A percentile compares a stretch with the other conserved stretches of the same genome.
Conservation (phyloP, 2,113 vertebrate species). For the Hyperoodon ampullatus region DNA sequence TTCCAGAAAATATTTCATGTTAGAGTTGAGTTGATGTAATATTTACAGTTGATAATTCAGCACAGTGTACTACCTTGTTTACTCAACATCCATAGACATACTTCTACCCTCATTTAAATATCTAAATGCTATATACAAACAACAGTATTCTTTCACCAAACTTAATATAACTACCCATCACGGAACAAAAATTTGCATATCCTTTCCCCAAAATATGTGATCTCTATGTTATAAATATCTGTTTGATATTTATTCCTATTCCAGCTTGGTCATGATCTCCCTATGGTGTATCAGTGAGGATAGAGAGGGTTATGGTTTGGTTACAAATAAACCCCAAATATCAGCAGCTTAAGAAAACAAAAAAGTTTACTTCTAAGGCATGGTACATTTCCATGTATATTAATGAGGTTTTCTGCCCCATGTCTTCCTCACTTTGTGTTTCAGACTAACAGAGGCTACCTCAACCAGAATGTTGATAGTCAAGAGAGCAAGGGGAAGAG, state of each 20-base stretch:
- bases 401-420: neutral
- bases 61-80: neutral
- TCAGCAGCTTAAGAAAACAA: neutral
- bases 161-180: neutral
- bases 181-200: neutral
- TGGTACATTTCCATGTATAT: neutral
- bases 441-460: neutral
- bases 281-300: neutral
- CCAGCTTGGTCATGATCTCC: neutral
- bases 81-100: neutral
- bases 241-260: neutral
- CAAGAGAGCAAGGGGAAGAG: neutral
- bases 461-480: neutral
- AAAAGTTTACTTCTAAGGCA: neutral
- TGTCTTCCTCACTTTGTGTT: neutral
- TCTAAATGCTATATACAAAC: neutral
- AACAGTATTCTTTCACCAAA: neutral
- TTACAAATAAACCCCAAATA: neutral
- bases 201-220: neutral
- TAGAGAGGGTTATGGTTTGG: neutral
- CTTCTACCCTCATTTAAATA: neutral
- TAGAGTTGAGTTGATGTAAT: neutral
- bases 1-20: neutral
- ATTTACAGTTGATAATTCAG: neutral
- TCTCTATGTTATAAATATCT: neutral